Percentiles rank a stretch among this genome's conserved stretches.
These are phyloP conservation scores for Chlorocebus sabaeus DNA, from an alignment of 2,113 vertebrate species.

Conservation along the genomic window DNA sequence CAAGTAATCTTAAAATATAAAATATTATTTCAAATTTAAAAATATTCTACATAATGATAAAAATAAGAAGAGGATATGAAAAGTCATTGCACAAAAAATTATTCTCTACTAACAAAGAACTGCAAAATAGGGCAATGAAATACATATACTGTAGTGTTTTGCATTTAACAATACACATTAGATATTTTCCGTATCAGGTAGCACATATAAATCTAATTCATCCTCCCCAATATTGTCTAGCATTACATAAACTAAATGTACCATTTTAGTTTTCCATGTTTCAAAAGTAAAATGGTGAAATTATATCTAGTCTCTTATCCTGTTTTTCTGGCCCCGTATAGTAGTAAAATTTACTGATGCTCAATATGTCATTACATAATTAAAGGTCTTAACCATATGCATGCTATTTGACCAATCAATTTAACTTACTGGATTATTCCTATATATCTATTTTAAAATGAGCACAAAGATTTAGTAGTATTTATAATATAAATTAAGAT, in stretches of 20 bases:
- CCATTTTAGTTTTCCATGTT: not conserved
- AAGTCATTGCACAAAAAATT: not conserved
- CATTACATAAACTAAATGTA: not conserved
- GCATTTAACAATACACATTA: not conserved
- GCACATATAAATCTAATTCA: not conserved
- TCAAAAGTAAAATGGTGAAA: not conserved
- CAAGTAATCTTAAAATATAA: not conserved
- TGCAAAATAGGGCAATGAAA: not conserved
- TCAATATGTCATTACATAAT: not conserved
- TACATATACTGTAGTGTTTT: not conserved
- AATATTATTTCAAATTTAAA: not conserved
- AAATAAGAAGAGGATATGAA: not conserved
- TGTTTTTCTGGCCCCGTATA: not conserved
- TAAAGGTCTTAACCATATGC: not conserved
- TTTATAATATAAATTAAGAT: not conserved
- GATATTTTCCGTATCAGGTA: not conserved
- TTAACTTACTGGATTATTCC: not conserved
- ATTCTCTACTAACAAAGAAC: not conserved
- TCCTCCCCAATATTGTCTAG: not conserved
- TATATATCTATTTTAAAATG: not conserved
- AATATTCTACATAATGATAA: not conserved
- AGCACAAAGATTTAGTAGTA: not conserved
- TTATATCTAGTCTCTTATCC: not conserved
- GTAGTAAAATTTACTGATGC: not conserved
- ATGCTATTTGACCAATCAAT: not conserved